Conservation (phyloP, 2,888 invertebrate species). For the Erebia aethiops region DNA sequence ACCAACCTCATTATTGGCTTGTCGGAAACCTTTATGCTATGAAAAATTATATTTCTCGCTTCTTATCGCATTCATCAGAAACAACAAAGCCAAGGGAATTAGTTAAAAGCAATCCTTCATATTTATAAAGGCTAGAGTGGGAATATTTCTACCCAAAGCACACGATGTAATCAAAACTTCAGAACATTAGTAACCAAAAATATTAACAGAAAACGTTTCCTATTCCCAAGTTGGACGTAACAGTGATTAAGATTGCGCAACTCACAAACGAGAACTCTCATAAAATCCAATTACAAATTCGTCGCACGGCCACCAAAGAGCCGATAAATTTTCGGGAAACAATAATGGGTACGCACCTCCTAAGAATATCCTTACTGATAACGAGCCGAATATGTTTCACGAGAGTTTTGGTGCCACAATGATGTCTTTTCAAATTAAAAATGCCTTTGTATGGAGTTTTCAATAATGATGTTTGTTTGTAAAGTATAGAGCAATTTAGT, state of each 20-base stretch:
- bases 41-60: slow-evolving; percentile 37
- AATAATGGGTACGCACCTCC: slow-evolving; percentile 49
- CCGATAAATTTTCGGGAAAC: slow-evolving; percentile 64
- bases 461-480: no score
- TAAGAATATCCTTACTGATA: slow-evolving; percentile 28
- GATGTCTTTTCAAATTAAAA: no score
- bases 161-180: slow-evolving; percentile 12
- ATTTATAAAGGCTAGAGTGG: neutral
- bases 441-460: no score
- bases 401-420: no score
- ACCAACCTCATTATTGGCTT: slow-evolving; percentile 68
- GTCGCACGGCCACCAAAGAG: slow-evolving; percentile 52
- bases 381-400: neutral
- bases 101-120: slow-evolving; percentile 3
- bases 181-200: slow-evolving; percentile 17
- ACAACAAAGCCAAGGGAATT: slow-evolving; percentile 2
- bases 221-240: neutral
- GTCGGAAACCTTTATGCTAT: slow-evolving; percentile 47
- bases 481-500: no score
- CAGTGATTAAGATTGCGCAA: slow-evolving; percentile 46
- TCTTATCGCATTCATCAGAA: slow-evolving; percentile 37
- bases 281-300: slow-evolving; percentile 64
- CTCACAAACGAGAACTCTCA: slow-evolving; percentile 52
- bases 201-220: slow-evolving; percentile 10
- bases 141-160: neutral